These are phyloP conservation scores for Diloba caeruleocephala DNA, from an alignment of 2,888 invertebrate genomes.

Conservation along the genomic window DNA sequence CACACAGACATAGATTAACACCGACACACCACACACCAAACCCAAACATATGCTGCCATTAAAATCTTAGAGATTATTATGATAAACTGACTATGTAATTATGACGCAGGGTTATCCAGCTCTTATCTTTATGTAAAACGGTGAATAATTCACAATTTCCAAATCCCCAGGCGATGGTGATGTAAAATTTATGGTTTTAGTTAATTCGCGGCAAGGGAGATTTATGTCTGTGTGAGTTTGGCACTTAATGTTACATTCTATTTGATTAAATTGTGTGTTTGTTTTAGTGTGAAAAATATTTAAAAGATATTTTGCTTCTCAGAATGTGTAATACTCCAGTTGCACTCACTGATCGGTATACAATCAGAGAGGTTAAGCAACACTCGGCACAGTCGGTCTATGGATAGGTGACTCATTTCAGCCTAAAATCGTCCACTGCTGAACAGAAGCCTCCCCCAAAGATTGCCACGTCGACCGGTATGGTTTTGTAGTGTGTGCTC, in stretches of 20 bases:
- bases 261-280: neutral
- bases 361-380: no score
- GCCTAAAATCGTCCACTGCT: no score
- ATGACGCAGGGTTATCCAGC: slow-evolving; percentile 24
- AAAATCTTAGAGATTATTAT: slow-evolving; percentile 32
- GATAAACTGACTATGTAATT: slow-evolving; percentile 18
- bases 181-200: slow-evolving; percentile 40
- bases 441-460: no score
- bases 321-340: no score
- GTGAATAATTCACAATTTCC: slow-evolving; percentile 47
- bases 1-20: neutral
- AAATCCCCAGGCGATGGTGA: slow-evolving; percentile 33
- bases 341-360: no score
- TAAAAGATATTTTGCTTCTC: neutral
- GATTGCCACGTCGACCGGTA: no score
- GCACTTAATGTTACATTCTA: neutral
- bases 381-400: no score
- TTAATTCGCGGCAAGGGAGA: slow-evolving; percentile 18
- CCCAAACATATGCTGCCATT: slow-evolving; percentile 12
- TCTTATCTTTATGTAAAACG: slow-evolving; percentile 39
- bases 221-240: slow-evolving; percentile 15
- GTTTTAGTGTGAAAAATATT: neutral
- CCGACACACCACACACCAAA: neutral
- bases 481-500: no score
- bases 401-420: no score